Conservation (phyloP, 2,797 vertebrate species). For the Sebastes minor region DNA sequence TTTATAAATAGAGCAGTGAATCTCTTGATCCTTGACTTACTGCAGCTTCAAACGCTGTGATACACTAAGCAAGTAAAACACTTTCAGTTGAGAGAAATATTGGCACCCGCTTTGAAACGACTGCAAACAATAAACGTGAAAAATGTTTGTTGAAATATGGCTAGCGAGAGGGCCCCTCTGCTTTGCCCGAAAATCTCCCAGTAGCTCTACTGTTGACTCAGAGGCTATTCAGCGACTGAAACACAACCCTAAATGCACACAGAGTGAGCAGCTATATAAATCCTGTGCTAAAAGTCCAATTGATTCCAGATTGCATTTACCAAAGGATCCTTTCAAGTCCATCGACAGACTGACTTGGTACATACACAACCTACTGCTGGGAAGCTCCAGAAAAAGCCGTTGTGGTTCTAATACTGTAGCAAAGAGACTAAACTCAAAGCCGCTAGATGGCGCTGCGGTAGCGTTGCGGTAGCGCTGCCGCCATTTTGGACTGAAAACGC, state of each 20-base stretch:
- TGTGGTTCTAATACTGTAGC: not conserved
- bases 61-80: not conserved
- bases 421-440: no score
- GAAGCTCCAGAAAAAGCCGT: constrained; percentile 18
- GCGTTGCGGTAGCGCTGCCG: no score
- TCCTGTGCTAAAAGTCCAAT: constrained; percentile 33
- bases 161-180: not conserved
- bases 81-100: constrained; percentile 1
- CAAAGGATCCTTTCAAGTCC: constrained; percentile 35
- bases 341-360: constrained; percentile 27
- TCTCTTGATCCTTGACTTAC: constrained; percentile 22
- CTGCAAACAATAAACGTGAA: constrained; percentile 12
- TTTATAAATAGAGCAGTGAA: constrained; percentile 6
- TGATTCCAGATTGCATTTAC: constrained; percentile 48
- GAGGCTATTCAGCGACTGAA: constrained; percentile 9
- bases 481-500: no score
- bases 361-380: constrained; percentile 3
- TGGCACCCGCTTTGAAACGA: not conserved
- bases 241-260: constrained; percentile 13
- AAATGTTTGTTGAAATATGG: constrained; percentile 20
- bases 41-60: constrained; percentile 4
- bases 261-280: constrained; percentile 35
- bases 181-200: not conserved
- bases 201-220: constrained; percentile 26
- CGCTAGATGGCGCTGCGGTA: no score